phyloP scores from a whole-genome alignment of 1,140 invertebrate genomes.

The Zaprionus camerounensis region DNA sequence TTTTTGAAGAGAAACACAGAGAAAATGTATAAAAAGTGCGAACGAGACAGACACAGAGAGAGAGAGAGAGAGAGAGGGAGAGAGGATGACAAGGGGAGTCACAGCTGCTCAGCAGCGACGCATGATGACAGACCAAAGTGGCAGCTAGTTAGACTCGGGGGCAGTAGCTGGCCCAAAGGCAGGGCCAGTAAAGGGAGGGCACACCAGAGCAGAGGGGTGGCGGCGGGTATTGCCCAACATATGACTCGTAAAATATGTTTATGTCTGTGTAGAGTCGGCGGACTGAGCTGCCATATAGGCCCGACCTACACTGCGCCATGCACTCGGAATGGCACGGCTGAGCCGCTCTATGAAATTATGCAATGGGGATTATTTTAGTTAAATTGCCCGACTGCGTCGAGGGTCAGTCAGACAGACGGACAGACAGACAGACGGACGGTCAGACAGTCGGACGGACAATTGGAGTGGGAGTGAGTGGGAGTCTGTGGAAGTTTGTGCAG shows the following conservation, averaged over 20 bases:
- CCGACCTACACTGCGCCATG: constrained; percentile 11
- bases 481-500: neutral
- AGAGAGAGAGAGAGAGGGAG: neutral
- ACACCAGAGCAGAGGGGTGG: neutral
- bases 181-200: no score
- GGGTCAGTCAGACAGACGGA: constrained; percentile 17
- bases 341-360: constrained; percentile 53
- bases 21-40: neutral
- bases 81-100: constrained; percentile 14
- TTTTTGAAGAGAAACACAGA: constrained; percentile 37
- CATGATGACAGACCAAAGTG: constrained; percentile 50
- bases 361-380: constrained; percentile 57
- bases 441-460: neutral
- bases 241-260: constrained; percentile 63
- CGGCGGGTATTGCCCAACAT: constrained; percentile 1
- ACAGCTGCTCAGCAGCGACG: constrained; percentile 50
- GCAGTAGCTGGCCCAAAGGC: constrained; percentile 17
- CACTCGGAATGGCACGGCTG: constrained; percentile 49
- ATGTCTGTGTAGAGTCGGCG: constrained; percentile 38
- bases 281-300: constrained; percentile 14
- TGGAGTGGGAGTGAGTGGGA: no score
- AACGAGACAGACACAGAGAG: neutral
- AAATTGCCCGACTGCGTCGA: constrained; percentile 47
- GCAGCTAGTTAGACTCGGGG: constrained; percentile 44
- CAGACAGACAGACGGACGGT: neutral